These are phyloP conservation scores for Falco columbarius DNA, from an alignment of 2,797 vertebrate species.

Conservation along the genomic window DNA sequence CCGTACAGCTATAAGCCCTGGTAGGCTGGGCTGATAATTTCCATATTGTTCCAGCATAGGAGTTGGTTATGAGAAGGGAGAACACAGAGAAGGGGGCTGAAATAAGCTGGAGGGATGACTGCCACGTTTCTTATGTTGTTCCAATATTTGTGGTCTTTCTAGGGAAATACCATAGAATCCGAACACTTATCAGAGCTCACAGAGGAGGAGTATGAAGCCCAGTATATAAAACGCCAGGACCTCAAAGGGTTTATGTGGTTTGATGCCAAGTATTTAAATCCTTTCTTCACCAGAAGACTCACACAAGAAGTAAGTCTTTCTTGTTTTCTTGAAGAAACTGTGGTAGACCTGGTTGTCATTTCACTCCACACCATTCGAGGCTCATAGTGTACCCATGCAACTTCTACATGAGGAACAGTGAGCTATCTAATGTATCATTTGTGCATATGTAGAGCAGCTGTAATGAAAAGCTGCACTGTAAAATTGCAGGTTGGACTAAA, in stretches of 20 bases:
- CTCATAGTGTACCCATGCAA: neutral
- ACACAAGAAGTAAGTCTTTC: slow-evolving; percentile 89
- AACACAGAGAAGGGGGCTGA: neutral
- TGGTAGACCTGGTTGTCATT: neutral
- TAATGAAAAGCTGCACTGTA: neutral
- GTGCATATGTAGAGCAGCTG: neutral
- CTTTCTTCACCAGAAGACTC: slow-evolving; percentile 95
- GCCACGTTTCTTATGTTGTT: neutral
- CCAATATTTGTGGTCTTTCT: neutral
- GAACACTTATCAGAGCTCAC: slow-evolving; percentile 97
- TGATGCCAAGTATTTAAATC: slow-evolving; percentile 97
- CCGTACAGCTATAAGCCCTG: neutral
- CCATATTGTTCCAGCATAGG: neutral
- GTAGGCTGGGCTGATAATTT: neutral
- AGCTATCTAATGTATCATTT: neutral
- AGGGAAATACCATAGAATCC: slow-evolving; percentile 94
- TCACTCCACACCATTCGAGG: neutral
- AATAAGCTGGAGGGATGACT: neutral
- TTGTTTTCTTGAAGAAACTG: neutral
- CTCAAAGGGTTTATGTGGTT: slow-evolving; percentile 98
- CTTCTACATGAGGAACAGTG: neutral
- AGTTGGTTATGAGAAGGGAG: neutral
- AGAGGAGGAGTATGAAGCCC: slow-evolving; percentile 96
- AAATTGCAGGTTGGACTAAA: neutral
- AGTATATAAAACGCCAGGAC: slow-evolving; percentile 92